Evolutionary conservation across 2,113 vertebrate species (phyloP).

Genomic region (Theristicus caerulescens): DNA sequence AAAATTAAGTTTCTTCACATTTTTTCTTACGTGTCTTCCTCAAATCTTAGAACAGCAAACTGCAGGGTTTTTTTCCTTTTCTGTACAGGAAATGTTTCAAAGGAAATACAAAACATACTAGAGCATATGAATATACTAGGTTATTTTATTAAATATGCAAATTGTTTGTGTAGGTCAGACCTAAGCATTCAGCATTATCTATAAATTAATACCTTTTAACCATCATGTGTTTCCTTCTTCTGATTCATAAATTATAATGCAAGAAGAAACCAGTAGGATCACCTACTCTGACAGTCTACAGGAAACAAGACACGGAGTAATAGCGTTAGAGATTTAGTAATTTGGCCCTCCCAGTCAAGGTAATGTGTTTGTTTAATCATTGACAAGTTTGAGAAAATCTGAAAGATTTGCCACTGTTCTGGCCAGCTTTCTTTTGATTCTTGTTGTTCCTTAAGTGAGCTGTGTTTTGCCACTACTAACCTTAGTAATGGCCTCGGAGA

Average conservation of each 20-base stretch:
- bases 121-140: neutral
- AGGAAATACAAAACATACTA: constrained; percentile 3
- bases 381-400: neutral
- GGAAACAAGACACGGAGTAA: neutral
- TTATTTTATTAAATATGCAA: neutral
- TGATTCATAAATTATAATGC: constrained; percentile 59
- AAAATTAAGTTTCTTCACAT: neutral
- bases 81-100: neutral
- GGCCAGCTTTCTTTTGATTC: neutral
- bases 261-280: constrained; percentile 26
- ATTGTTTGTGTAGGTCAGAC: constrained; percentile 20
- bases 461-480: neutral
- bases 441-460: neutral
- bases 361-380: neutral
- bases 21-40: neutral
- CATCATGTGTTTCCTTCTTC: constrained; percentile 33
- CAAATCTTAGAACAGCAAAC: neutral
- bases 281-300: neutral
- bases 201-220: constrained; percentile 41
- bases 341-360: neutral
- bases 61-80: neutral
- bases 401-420: neutral
- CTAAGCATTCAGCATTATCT: constrained; percentile 34
- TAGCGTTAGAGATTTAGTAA: neutral
- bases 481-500: neutral